Evolutionary conservation across 1,140 invertebrate genomes (phyloP), one percentile per base, ranked within the genome.

Genomic region (Zaprionus lachaisei): DNA sequence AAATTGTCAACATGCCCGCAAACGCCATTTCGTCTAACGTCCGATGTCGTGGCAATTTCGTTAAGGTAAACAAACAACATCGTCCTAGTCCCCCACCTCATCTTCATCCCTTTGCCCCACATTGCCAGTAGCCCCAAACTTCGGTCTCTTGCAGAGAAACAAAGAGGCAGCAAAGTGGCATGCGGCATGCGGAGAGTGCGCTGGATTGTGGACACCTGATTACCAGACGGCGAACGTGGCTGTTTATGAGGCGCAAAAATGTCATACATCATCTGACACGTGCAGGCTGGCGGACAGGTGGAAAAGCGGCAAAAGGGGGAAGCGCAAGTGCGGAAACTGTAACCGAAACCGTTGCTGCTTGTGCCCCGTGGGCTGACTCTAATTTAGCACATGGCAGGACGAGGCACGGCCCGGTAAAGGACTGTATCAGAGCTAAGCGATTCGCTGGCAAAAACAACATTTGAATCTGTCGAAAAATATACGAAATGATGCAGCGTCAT

Each of bases 211-310:
- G 55, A 58, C 44, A 74, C 79, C 74, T 84, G 76, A 84, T 85
- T 85, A 84, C 64, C 75, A 47, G 38, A 47, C 66, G 56, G 47
- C 34, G 44, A 73, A 62, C 62, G 77, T 68, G 77, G 69, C 72
- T 89, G 85, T 84, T 89, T 89, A 89, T 89, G 85, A 83, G 76
- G 84, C 85, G 85, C 85, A 84, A 90, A 87, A 89, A 84, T 90
- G 85, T 90, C 84, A 90, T 89, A 84, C 84, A 89, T 89, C 84
- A 87, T 90, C 67, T 81, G 78, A 89, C 84, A 81, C 72, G 64
- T 75, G 75, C 68, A 51, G 41, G n/a, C 6, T 17, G 41, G 55
- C 11, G 51, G 24, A 51, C 55, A 63, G 26, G 44, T 58, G 17
- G 20, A 34, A 41, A 12, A 24, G 37, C 37, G 5, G 41, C 7